A percentile compares a stretch with the other conserved stretches of the same genome.
phyloP scores from a whole-genome alignment of 2,797 vertebrate species.

The Taenioides sp. region DNA sequence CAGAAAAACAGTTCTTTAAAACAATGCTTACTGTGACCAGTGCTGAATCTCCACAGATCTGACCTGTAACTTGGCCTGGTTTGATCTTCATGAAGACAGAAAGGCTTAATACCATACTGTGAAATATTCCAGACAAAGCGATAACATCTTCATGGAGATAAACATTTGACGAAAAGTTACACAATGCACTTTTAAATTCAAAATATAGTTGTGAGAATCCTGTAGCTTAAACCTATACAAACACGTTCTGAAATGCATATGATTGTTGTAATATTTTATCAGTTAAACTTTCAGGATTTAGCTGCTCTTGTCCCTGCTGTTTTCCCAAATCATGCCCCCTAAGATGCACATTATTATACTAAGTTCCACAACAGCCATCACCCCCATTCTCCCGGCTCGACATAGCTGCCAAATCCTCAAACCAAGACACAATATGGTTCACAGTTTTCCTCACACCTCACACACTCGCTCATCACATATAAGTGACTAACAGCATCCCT shows the following conservation, averaged over 20 bases:
- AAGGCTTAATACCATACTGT: no score
- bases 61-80: no score
- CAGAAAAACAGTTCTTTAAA: no score
- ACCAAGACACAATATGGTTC: conserved; percentile 37
- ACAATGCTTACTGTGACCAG: no score
- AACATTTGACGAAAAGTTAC: no score
- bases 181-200: no score
- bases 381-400: conserved; percentile 2
- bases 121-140: no score
- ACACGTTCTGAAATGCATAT: background rate
- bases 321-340: background rate
- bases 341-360: background rate
- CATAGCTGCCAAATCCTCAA: conserved; percentile 36
- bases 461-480: conserved; percentile 26
- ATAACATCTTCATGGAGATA: no score
- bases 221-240: background rate
- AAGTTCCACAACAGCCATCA: no score
- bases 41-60: no score
- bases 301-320: background rate
- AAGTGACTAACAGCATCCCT: conserved; percentile 49
- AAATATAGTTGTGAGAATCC: no score
- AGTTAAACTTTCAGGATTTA: background rate
- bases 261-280: background rate
- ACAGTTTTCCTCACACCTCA: conserved; percentile 49
- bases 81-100: no score